These are phyloP conservation scores for Blera fallax DNA, from an alignment of 2,888 invertebrate species.

Conservation along the genomic window DNA sequence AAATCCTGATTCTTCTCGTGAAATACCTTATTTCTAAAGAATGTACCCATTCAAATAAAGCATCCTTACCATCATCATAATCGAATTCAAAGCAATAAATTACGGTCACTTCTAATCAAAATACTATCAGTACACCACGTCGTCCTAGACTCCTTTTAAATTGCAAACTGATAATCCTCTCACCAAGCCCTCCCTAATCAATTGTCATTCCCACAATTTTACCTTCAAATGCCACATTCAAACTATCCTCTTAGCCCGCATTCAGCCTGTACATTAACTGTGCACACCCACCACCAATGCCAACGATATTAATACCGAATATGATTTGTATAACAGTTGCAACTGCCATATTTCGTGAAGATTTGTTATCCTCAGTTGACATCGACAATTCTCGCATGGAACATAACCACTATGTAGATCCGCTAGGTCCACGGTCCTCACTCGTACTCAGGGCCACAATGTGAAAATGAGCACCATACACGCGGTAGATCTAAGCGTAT, in stretches of 20 bases:
- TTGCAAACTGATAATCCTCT: background rate
- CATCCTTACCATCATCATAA: background rate
- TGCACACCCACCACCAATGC: background rate
- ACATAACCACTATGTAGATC: background rate
- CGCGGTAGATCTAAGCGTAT: background rate
- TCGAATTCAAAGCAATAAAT: background rate
- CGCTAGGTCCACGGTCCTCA: background rate
- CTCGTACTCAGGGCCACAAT: background rate
- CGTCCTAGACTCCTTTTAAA: background rate
- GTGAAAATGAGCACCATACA: constrained; percentile 6
- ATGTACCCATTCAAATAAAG: background rate
- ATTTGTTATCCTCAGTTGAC: constrained; percentile 44
- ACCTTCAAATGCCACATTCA: background rate
- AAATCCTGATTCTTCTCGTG: no score
- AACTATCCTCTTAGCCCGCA: background rate
- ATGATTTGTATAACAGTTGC: constrained; percentile 56
- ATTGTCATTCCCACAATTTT: background rate
- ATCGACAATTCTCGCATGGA: constrained; percentile 20
- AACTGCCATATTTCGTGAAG: constrained; percentile 38
- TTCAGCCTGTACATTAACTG: background rate
- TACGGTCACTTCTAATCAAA: background rate
- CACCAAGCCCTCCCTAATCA: background rate
- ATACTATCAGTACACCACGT: background rate
- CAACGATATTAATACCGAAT: constrained; percentile 34
- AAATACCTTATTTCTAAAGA: no score